Conservation (phyloP, 2,888 invertebrate genomes). For the Ochropleura leucogaster region DNA sequence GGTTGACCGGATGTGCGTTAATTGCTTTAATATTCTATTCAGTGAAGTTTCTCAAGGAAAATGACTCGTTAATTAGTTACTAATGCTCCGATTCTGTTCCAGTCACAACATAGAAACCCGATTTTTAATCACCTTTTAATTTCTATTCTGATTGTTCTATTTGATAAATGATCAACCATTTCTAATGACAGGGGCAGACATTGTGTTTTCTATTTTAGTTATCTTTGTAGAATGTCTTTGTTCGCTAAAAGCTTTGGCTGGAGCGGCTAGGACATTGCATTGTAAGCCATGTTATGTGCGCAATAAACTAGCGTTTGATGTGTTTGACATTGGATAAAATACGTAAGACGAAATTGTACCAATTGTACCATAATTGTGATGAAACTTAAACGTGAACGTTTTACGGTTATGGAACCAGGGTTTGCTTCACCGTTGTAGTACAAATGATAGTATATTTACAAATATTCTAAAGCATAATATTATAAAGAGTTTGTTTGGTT, state of each 20-base stretch:
- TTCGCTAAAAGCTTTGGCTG: slow-evolving; percentile 41
- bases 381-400: slow-evolving; percentile 39
- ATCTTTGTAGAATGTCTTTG: slow-evolving; percentile 26
- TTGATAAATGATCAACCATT: slow-evolving; percentile 33
- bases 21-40: slow-evolving; percentile 69
- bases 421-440: slow-evolving; percentile 38
- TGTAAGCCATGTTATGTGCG: slow-evolving; percentile 18
- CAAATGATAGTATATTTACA: slow-evolving; percentile 49
- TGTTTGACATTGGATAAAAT: slow-evolving; percentile 47
- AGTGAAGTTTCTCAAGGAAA: slow-evolving; percentile 61
- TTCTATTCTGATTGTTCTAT: slow-evolving; percentile 27
- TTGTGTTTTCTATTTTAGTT: slow-evolving; percentile 27
- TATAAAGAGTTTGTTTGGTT: too few relatives aligned
- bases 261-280: slow-evolving; percentile 28
- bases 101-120: not conserved
- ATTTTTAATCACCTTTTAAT: slow-evolving; percentile 30
- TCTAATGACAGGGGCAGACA: slow-evolving; percentile 28
- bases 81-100: slow-evolving; percentile 60
- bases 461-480: too few relatives aligned
- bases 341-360: slow-evolving; percentile 35
- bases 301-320: slow-evolving; percentile 30
- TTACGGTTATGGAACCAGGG: slow-evolving; percentile 14
- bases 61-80: slow-evolving; percentile 68
- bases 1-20: slow-evolving; percentile 78
- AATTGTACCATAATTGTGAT: slow-evolving; percentile 29